Evolutionary conservation across 2,888 invertebrate genomes (phyloP), one percentile per base, ranked within the genome.

Genomic region (Caenorhabditis doughertyi): DNA sequence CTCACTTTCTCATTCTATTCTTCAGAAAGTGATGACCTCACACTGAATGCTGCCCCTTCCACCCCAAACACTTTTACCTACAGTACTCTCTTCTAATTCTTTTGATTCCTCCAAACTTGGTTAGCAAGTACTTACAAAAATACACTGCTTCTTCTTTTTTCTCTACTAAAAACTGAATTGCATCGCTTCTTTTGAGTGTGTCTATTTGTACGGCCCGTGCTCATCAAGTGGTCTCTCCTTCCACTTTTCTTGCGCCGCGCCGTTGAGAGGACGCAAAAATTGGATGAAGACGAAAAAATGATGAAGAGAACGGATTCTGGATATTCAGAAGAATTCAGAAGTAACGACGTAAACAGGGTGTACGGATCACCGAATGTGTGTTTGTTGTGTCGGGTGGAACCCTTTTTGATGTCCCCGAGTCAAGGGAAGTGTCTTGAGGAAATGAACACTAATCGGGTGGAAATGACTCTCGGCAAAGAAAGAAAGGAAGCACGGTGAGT

Each of bases 361-460:
- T 68, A 76, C 76, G 76, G 76, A 76, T 67, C 76, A 60, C 3
- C 58, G 74, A 51, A 29, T 51, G 23, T 25, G 29, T 49, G 11
- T 35, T 35, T 5, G 35, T n/a, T n/a, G n/a, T 39, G 39, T 32
- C 27, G 68, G 51, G 16, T 29, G 27, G 62, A 53, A 25, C 60
- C 53, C 76, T 60, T 47, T 76, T 76, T 76, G 76, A 76, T 74
- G n/a, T n/a, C n/a, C 23, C 53, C 18, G 27, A 23, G 21, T 4
- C 13, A 25, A 29, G 21, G 35, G 44, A 60, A 51, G 51, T 51
- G 49, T 64, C 58, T 39, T 18, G 58, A 58, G 76, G 76, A 77
- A 77, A 77, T 77, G 77, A 77, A 68, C 77, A 77, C 77, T 77
- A 77, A 77, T 77, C 77, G 77, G 77, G 77, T 77, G 77, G 77